Evolutionary conservation across 2,113 vertebrate species (phyloP).

Genomic region (Atractosteus spatula): DNA sequence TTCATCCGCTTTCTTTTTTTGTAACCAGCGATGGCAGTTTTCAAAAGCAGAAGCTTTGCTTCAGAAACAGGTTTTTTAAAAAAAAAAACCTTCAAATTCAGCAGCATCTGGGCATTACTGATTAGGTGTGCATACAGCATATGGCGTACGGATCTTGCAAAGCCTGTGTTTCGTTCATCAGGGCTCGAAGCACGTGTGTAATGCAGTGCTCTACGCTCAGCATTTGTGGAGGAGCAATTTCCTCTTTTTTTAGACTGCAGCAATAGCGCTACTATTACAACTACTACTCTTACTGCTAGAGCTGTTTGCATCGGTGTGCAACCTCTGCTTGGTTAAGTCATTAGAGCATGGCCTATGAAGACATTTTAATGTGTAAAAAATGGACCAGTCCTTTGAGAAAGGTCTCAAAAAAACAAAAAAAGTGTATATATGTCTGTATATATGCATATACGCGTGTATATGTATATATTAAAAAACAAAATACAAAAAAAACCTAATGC

Average conservation of each 20-base stretch:
- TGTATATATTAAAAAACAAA: slow-evolving; percentile 28
- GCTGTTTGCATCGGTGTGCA: slow-evolving; percentile 57
- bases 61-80: slow-evolving; percentile 16
- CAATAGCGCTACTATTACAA: slow-evolving; percentile 37
- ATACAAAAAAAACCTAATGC: slow-evolving; percentile 46
- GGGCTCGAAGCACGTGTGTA: slow-evolving; percentile 26
- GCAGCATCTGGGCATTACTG: slow-evolving; percentile 34
- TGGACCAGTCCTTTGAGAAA: slow-evolving; percentile 61
- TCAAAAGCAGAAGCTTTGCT: slow-evolving; percentile 3
- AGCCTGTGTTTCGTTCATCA: background rate
- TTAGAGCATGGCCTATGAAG: slow-evolving; percentile 69
- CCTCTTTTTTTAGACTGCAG: slow-evolving; percentile 31
- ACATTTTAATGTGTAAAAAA: slow-evolving; percentile 53
- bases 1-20: slow-evolving; percentile 25
- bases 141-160: background rate
- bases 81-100: slow-evolving; percentile 8
- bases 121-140: slow-evolving; percentile 20
- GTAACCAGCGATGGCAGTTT: background rate
- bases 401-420: slow-evolving; percentile 60
- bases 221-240: slow-evolving; percentile 48
- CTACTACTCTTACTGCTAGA: slow-evolving; percentile 18
- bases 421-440: background rate
- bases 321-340: slow-evolving; percentile 66
- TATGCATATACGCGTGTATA: too few species aligned
- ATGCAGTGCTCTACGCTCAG: slow-evolving; percentile 45